Evolutionary conservation across 1,140 invertebrate species (phyloP).

Genomic region (Bombyx mandarina): DNA sequence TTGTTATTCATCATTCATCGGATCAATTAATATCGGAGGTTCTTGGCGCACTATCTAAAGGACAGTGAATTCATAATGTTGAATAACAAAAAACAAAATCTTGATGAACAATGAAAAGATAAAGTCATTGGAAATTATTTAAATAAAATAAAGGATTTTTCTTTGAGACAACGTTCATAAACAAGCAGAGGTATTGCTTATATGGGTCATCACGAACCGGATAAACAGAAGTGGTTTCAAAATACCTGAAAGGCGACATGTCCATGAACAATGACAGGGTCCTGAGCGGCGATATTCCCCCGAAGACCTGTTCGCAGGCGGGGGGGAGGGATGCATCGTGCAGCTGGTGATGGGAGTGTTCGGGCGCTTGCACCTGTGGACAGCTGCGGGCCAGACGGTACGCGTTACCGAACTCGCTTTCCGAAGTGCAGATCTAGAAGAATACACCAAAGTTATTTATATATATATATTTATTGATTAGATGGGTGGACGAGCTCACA

Average conservation of each 20-base stretch:
- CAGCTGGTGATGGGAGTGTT: slow-evolving; percentile 59
- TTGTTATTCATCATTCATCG: too few species aligned
- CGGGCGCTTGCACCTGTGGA: slow-evolving; percentile 62
- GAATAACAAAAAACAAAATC: too few species aligned
- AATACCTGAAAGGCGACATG: slow-evolving; percentile 48
- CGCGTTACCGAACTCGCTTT: slow-evolving; percentile 77
- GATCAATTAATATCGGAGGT: too few species aligned
- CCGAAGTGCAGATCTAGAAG: slow-evolving; percentile 68
- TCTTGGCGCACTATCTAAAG: too few species aligned
- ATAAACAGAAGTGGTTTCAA: neutral
- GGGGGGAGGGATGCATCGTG: slow-evolving; percentile 36
- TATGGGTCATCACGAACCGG: too few species aligned
- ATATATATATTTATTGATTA: neutral
- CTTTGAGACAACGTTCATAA: too few species aligned
- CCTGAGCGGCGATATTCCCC: slow-evolving; percentile 72
- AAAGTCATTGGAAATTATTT: too few species aligned
- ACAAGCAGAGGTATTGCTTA: too few species aligned
- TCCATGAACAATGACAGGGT: slow-evolving; percentile 42
- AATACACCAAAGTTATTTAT: slow-evolving; percentile 2
- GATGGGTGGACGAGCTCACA: too few species aligned
- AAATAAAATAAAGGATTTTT: too few species aligned
- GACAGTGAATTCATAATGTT: too few species aligned
- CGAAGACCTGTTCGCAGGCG: slow-evolving; percentile 77
- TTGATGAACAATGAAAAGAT: too few species aligned
- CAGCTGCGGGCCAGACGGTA: slow-evolving; percentile 77